Conservation (phyloP, 53 echinoderm and acorn worm species). For the Pentamera pediparva region DNA sequence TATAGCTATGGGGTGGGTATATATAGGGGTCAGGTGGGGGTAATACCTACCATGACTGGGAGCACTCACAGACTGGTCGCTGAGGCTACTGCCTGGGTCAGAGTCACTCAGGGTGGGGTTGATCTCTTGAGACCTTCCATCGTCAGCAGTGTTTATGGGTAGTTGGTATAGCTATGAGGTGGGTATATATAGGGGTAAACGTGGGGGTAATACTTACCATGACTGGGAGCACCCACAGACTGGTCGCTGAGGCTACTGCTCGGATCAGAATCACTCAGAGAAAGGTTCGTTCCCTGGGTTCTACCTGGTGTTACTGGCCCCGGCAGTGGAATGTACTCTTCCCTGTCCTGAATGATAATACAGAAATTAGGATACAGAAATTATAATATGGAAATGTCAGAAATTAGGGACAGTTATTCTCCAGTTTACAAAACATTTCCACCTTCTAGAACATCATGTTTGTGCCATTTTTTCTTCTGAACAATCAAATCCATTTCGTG, state of each 20-base stretch:
- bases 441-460: too few relatives aligned
- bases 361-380: too few relatives aligned
- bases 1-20: too few relatives aligned
- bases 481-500: too few relatives aligned
- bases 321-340: too few relatives aligned
- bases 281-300: not conserved
- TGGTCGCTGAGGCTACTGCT: slow-evolving; percentile 33
- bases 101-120: slow-evolving; percentile 29
- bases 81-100: slow-evolving; percentile 28
- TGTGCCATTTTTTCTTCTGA: too few relatives aligned
- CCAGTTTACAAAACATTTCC: too few relatives aligned
- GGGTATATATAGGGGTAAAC: not conserved
- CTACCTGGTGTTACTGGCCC: not conserved
- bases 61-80: slow-evolving; percentile 3
- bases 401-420: too few relatives aligned
- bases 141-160: not conserved
- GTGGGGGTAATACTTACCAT: not conserved
- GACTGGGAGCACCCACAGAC: not conserved
- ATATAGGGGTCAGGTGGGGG: too few relatives aligned
- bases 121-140: too few relatives aligned
- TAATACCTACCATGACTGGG: not conserved
- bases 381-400: too few relatives aligned
- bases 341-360: too few relatives aligned
- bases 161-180: not conserved
- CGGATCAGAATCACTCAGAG: slow-evolving; percentile 22